phyloP scores from a whole-genome alignment of 2,797 vertebrate species.

The Leptatherina wallacei region DNA sequence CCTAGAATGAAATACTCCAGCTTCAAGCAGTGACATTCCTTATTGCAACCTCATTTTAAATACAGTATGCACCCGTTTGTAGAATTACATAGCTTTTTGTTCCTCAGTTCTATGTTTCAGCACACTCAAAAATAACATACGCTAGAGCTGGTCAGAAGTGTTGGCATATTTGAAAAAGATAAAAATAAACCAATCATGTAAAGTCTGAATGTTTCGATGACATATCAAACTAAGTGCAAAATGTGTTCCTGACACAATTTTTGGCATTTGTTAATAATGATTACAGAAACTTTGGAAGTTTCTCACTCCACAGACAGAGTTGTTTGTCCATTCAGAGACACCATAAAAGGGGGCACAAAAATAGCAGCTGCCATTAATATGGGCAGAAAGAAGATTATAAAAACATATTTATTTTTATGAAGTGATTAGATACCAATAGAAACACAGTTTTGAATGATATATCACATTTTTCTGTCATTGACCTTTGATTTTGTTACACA shows the following conservation, averaged over 20 bases:
- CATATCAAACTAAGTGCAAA: not conserved
- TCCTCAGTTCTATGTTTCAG: not conserved
- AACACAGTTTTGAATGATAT: too few relatives aligned
- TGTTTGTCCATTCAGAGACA: not conserved
- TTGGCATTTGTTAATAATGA: too few relatives aligned
- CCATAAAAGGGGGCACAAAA: too few relatives aligned
- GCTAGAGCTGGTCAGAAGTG: not conserved
- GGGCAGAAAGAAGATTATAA: too few relatives aligned
- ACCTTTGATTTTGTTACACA: too few relatives aligned
- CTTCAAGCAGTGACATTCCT: not conserved
- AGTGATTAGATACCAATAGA: too few relatives aligned
- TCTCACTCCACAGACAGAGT: not conserved
- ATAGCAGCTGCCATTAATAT: too few relatives aligned
- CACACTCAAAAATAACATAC: not conserved
- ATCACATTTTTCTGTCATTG: too few relatives aligned
- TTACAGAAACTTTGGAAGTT: not conserved
- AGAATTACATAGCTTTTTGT: not conserved
- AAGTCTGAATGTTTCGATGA: not conserved
- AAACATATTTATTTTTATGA: too few relatives aligned
- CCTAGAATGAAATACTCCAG: not conserved
- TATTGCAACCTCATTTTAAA: not conserved
- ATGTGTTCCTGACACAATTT: too few relatives aligned
- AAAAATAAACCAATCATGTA: not conserved
- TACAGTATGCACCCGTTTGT: not conserved
- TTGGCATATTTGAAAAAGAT: not conserved